Percentiles rank a stretch among this genome's conserved stretches.
Evolutionary conservation across 1,140 invertebrate genomes (phyloP).

Genomic region (Sipha flava): DNA sequence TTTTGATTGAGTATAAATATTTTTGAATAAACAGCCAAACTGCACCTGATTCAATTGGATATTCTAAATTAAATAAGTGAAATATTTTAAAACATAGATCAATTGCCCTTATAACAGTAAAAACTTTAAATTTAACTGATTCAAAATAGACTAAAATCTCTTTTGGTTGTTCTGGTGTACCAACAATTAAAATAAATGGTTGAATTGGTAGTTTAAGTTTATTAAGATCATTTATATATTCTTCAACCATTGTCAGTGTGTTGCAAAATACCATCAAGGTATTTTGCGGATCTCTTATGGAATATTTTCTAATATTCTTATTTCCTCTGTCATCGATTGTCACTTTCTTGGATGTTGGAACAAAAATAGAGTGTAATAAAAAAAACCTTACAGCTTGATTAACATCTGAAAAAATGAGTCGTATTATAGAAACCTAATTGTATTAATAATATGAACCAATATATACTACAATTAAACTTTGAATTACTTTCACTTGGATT

Average conservation of each 20-base stretch:
- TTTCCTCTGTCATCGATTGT: not conserved
- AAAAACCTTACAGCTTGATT: not conserved
- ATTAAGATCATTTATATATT: not conserved
- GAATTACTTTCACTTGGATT: not conserved
- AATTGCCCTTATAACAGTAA: no score
- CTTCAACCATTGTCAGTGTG: no score
- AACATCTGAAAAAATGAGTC: not conserved
- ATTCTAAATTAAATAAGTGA: no score
- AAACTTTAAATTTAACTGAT: no score
- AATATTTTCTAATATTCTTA: not conserved
- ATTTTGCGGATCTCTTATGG: no score
- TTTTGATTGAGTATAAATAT: no score
- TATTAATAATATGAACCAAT: not conserved
- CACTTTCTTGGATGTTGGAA: not conserved
- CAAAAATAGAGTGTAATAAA: not conserved
- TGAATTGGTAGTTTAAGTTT: not conserved
- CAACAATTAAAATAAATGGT: not conserved
- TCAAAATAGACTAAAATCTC: no score
- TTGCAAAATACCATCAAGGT: no score
- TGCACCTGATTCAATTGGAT: no score
- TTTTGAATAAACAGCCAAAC: no score
- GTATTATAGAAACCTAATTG: not conserved
- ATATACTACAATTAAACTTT: not conserved
- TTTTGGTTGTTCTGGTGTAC: not conserved
- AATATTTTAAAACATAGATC: no score